Evolutionary conservation across 2,888 invertebrate genomes (phyloP).

Genomic region (Craniophora ligustri): DNA sequence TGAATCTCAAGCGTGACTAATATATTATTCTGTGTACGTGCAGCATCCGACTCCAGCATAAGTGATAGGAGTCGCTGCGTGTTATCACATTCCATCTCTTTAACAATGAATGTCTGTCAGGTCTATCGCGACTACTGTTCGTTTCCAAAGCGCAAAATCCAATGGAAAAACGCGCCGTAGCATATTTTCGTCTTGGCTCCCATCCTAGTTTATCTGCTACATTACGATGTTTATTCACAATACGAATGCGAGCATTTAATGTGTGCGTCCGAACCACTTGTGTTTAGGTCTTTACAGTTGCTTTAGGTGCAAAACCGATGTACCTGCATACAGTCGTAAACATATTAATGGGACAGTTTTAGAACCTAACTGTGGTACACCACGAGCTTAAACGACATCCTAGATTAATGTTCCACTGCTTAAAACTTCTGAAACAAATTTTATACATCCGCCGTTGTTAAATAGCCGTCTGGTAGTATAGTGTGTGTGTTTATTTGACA

Average conservation of each 20-base stretch:
- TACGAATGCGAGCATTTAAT: constrained; percentile 87
- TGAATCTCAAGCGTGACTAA: constrained; percentile 56
- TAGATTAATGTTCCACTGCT: constrained; percentile 35
- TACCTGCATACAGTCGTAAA: constrained; percentile 49
- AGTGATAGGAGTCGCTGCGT: constrained; percentile 51
- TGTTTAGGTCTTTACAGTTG: constrained; percentile 69
- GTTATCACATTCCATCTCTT: constrained; percentile 73
- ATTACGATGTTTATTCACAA: constrained; percentile 89
- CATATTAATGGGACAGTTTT: constrained; percentile 27
- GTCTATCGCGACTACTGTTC: constrained; percentile 76
- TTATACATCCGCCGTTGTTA: constrained; percentile 35
- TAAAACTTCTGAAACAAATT: constrained; percentile 32
- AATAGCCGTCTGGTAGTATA: constrained; percentile 45
- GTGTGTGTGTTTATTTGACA: constrained; percentile 59
- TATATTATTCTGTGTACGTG: constrained; percentile 46
- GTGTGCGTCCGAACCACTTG: constrained; percentile 84
- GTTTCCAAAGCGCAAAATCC: constrained; percentile 87
- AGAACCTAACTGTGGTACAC: constrained; percentile 17
- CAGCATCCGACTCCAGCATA: constrained; percentile 39
- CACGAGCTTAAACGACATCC: constrained; percentile 28
- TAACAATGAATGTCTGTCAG: constrained; percentile 76
- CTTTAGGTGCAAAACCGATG: constrained; percentile 60
- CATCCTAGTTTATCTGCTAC: constrained; percentile 89
- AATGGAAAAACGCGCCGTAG: constrained; percentile 88
- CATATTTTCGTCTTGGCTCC: constrained; percentile 89